Base-by-base conservation (phyloP, 2,888 invertebrate species). In the Dynastes grantii region DNA sequence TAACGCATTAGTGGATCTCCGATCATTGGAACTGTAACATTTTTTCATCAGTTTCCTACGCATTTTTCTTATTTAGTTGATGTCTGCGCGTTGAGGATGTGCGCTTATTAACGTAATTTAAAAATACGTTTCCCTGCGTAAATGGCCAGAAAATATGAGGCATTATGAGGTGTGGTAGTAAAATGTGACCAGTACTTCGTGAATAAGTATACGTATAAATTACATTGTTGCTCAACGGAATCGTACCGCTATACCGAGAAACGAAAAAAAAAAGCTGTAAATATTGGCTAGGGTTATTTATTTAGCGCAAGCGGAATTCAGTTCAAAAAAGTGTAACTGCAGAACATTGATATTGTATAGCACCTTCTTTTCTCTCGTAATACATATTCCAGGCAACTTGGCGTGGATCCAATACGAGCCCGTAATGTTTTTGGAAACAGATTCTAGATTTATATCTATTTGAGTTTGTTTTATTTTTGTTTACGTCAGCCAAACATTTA, bases 11-110 rank as follows among this genome's bases (percentile, higher is more conserved):
- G 37, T 71, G 71, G 55, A 37, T 71, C 49, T 53, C 71, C 71
- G 37, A 71, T 71, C 58, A 71, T 37, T 71, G 58, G 61, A 73
- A 73, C 61, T 45, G 73, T 71, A 71, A 32, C 29, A 55, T 16
- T 73, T 40, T 45, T 61, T 45, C 27, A 22, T 51, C n/a, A 11
- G 49, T 22, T 40, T 45, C 65, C 13, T 40, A 11, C 1, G 16
- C 45, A 9, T 16, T 22, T 73, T 58, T 22, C 16, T 58, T 55
- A 4, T 5, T 22, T 2, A 8, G 4, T 70, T 32, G 16, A 6
- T 8, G 40, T n/a, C 37, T 29, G 22, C 0, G 22, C 22, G 22
- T 22, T 22, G 22, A 22, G n/a, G 32, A 65, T 65, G 16, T 40
- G 37, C 1, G 45, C 16, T 67, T 45, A 67, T 67, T 22, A 11